These are phyloP conservation scores for Geotrupes spiniger DNA, from an alignment of 2,888 invertebrate genomes.

Conservation along the genomic window DNA sequence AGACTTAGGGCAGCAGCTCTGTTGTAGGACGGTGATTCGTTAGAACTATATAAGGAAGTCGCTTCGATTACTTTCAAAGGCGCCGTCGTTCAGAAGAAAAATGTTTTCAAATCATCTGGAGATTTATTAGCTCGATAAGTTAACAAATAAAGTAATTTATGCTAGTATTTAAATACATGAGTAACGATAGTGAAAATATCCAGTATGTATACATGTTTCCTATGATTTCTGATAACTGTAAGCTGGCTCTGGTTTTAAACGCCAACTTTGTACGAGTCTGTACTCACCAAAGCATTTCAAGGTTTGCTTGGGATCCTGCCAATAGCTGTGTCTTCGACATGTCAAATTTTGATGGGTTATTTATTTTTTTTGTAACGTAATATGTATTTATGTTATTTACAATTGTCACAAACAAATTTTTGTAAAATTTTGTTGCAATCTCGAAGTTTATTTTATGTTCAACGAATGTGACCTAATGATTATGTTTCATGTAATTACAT, in stretches of 20 bases:
- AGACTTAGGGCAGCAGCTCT: constrained; percentile 33
- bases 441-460: too few relatives aligned
- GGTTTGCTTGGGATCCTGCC: background rate
- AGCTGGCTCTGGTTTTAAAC: constrained; percentile 38
- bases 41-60: constrained; percentile 1
- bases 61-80: background rate
- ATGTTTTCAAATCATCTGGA: constrained; percentile 30
- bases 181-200: constrained; percentile 45
- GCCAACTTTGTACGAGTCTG: constrained; percentile 17
- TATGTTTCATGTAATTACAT: too few relatives aligned
- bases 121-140: constrained; percentile 40
- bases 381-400: too few relatives aligned
- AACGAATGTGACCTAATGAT: too few relatives aligned
- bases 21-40: constrained; percentile 26
- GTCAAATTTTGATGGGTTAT: too few relatives aligned
- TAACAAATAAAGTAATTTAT: constrained; percentile 47
- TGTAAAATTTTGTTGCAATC: too few relatives aligned
- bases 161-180: constrained; percentile 48
- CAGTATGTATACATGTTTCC: constrained; percentile 48
- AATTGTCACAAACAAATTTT: too few relatives aligned
- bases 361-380: too few relatives aligned
- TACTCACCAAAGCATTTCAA: background rate
- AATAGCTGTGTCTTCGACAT: too few relatives aligned
- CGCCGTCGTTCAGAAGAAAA: constrained; percentile 10
- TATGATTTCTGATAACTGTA: constrained; percentile 44